Evolutionary conservation across 2,113 vertebrate species (phyloP).

Genomic region (Rhadina sibilatrix): DNA sequence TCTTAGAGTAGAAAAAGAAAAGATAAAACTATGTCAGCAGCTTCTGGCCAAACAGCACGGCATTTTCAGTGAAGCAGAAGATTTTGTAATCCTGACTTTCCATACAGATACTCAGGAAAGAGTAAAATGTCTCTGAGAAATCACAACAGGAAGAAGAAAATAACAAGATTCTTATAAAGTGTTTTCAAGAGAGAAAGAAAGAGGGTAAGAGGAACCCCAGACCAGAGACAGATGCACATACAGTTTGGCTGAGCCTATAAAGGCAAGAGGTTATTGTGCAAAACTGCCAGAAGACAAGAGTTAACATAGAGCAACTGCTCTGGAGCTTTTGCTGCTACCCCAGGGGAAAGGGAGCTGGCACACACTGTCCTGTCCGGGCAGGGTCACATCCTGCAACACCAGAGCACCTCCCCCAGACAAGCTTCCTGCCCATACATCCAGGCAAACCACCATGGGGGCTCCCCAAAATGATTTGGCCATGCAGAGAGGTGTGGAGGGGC

Average conservation of each 20-base stretch:
- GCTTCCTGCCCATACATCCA: background rate
- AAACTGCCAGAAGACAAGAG: background rate
- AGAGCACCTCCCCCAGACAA: background rate
- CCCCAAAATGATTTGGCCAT: background rate
- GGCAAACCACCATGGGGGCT: rapidly evolving
- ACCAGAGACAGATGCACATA: background rate
- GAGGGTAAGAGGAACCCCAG: background rate
- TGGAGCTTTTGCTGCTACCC: background rate
- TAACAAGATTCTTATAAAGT: background rate
- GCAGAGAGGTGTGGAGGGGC: background rate
- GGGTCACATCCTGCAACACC: rapidly evolving
- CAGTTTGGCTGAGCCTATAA: background rate
- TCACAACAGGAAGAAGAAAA: background rate
- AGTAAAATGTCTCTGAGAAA: background rate
- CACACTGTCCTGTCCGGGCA: background rate
- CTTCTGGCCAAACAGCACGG: background rate
- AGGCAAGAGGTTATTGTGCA: background rate
- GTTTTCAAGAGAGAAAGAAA: background rate
- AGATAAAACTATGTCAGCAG: background rate
- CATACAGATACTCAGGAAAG: background rate
- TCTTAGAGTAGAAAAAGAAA: background rate
- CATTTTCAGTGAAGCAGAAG: background rate
- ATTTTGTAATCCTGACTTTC: background rate
- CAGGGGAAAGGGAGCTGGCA: background rate
- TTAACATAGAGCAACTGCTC: background rate